Conservation (phyloP, 2,888 invertebrate species). For the Conops quadrifasciatus region DNA sequence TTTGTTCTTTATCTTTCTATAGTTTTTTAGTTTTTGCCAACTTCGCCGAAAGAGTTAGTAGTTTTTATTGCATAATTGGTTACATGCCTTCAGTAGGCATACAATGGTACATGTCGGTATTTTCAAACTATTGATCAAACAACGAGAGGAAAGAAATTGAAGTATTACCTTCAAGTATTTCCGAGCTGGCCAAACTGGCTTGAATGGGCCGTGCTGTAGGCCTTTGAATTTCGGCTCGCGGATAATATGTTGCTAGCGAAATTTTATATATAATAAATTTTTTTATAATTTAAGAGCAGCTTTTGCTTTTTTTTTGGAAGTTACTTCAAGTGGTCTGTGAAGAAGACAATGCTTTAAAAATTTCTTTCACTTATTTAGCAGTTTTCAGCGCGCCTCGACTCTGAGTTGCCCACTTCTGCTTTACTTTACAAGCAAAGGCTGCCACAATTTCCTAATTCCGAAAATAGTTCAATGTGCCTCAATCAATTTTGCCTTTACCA, state of each 20-base stretch:
- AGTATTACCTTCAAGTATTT: slow-evolving; percentile 1
- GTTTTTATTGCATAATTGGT: background rate
- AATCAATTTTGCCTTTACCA: background rate
- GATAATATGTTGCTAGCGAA: background rate
- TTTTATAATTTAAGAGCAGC: background rate
- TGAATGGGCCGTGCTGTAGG: background rate
- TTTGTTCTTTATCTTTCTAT: background rate
- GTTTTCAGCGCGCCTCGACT: background rate
- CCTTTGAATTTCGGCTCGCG: background rate
- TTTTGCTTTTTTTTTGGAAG: background rate
- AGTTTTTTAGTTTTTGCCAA: background rate
- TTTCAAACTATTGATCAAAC: slow-evolving; percentile 59
- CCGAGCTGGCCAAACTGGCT: background rate
- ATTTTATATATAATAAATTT: too few species aligned
- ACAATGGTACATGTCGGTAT: slow-evolving; percentile 44
- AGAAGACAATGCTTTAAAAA: too few species aligned
- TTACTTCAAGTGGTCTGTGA: background rate
- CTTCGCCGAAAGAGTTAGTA: background rate
- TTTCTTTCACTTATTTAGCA: too few species aligned
- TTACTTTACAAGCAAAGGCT: background rate
- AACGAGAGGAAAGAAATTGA: slow-evolving; percentile 38
- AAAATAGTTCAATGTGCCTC: background rate
- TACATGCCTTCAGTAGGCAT: background rate
- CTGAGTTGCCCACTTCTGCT: background rate
- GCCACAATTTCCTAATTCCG: background rate